Evolutionary conservation across 1,140 invertebrate genomes (phyloP).

Genomic region (Drosophila auraria): DNA sequence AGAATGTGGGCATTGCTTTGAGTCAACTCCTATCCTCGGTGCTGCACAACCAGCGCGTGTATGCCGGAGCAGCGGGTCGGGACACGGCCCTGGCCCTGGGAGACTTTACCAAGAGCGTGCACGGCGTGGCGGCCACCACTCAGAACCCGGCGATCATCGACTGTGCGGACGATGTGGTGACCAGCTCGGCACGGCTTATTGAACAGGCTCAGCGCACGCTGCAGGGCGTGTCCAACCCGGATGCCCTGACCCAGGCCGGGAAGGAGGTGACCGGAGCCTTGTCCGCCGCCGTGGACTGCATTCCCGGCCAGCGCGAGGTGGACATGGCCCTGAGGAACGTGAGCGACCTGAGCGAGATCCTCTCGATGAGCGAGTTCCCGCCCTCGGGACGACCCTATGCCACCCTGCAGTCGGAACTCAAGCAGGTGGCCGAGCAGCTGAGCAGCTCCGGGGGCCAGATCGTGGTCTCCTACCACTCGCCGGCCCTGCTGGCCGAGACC

Average conservation of each 20-base stretch:
- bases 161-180: constrained; percentile 92
- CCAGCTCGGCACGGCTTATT: constrained; percentile 90
- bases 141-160: constrained; percentile 86
- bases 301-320: constrained; percentile 95
- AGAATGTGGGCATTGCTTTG: constrained; percentile 88
- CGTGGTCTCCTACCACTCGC: constrained; percentile 88
- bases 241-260: constrained; percentile 87
- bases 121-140: constrained; percentile 89
- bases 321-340: constrained; percentile 94
- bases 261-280: constrained; percentile 86
- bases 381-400: constrained; percentile 90
- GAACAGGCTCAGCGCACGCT: constrained; percentile 91
- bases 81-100: constrained; percentile 92
- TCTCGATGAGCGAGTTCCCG: constrained; percentile 91
- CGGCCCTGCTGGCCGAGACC: constrained; percentile 90
- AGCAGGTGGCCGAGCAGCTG: constrained; percentile 92
- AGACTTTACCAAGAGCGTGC: constrained; percentile 89
- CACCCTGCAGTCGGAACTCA: constrained; percentile 94
- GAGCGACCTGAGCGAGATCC: constrained; percentile 89
- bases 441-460: constrained; percentile 94
- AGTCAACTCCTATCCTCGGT: constrained; percentile 94
- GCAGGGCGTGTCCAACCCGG: constrained; percentile 87
- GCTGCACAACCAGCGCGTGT: constrained; percentile 93
- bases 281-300: constrained; percentile 89
- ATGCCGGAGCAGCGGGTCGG: constrained; percentile 92